phyloP scores from a whole-genome alignment of 2,113 vertebrate species.

The Piprites chloris region DNA sequence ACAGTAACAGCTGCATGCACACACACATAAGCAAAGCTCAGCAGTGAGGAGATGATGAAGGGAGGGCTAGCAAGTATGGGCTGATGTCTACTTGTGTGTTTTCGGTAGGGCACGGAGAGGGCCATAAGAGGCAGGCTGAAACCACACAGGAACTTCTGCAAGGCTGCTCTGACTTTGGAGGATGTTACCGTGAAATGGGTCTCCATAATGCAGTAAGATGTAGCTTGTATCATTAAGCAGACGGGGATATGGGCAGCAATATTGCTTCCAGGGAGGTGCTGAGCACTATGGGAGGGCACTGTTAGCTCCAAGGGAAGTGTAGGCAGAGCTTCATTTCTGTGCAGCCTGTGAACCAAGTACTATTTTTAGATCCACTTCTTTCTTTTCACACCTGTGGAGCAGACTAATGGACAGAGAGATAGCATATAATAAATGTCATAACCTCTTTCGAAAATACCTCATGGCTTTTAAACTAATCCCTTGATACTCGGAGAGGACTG shows the following conservation, averaged over 20 bases:
- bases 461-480: constrained; percentile 36
- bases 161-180: neutral
- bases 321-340: neutral
- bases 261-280: neutral
- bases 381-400: neutral
- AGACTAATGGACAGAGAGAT: neutral
- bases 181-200: neutral
- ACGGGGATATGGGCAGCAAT: neutral
- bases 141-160: neutral
- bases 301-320: neutral
- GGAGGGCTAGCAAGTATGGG: neutral
- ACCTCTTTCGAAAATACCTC: neutral
- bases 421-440: neutral
- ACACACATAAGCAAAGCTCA: neutral
- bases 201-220: neutral
- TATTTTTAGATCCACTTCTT: neutral
- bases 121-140: neutral
- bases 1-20: neutral
- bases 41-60: neutral
- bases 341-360: neutral
- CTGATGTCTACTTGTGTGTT: neutral
- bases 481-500: neutral
- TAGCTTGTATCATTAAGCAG: neutral
- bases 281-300: neutral
- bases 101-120: neutral